Evolutionary conservation across 2,888 invertebrate species (phyloP).

Genomic region (Ctenicera cuprea): DNA sequence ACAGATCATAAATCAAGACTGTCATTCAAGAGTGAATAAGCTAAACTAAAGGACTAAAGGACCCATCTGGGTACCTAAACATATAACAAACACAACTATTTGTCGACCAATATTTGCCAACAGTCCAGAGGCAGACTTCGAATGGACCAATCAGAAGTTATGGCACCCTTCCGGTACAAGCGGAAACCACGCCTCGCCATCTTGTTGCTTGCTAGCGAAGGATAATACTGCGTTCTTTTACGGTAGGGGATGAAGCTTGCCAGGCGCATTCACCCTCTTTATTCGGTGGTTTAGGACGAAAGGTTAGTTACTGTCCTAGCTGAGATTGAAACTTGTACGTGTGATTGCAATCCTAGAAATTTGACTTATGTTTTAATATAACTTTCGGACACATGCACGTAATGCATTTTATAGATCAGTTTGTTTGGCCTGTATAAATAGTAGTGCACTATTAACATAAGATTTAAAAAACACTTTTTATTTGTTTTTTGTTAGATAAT

Average conservation of each 20-base stretch:
- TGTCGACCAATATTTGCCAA: slow-evolving; percentile 74
- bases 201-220: slow-evolving; percentile 68
- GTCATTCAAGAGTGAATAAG: slow-evolving; percentile 68
- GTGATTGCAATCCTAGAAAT: slow-evolving; percentile 2
- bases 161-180: slow-evolving; percentile 67
- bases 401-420: neutral
- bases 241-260: slow-evolving; percentile 36
- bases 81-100: slow-evolving; percentile 73
- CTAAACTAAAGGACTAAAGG: slow-evolving; percentile 69
- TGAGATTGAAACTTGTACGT: slow-evolving; percentile 16
- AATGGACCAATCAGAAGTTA: slow-evolving; percentile 66
- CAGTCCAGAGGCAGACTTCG: slow-evolving; percentile 69
- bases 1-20: slow-evolving; percentile 64
- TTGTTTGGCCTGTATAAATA: neutral
- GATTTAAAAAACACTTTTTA: too few species aligned
- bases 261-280: slow-evolving; percentile 28
- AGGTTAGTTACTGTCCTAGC: slow-evolving; percentile 29
- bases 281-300: slow-evolving; percentile 22
- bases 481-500: too few species aligned
- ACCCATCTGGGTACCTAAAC: slow-evolving; percentile 72
- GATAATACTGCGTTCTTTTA: slow-evolving; percentile 57
- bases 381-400: neutral
- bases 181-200: slow-evolving; percentile 71
- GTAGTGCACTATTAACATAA: neutral
- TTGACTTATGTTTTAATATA: neutral